Percentiles rank a stretch among this genome's conserved stretches.
phyloP scores from a whole-genome alignment of 2,797 vertebrate species.

The Saxicola maurus region DNA sequence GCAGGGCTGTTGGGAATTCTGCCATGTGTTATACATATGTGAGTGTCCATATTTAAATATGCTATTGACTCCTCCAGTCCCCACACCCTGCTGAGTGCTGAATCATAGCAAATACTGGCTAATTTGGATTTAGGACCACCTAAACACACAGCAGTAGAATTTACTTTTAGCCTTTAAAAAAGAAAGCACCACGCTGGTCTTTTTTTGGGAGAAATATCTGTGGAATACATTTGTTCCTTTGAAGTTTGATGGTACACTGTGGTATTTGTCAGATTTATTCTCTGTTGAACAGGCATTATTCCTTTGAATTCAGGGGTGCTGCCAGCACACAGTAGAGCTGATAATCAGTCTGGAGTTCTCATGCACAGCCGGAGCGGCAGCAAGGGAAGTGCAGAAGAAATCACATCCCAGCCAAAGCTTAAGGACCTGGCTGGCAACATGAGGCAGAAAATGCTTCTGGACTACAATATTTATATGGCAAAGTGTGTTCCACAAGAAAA shows the following conservation, averaged over 20 bases:
- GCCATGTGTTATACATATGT: neutral
- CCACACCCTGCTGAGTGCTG: neutral
- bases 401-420: constrained; percentile 76
- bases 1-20: constrained; percentile 12
- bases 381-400: constrained; percentile 86
- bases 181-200: neutral
- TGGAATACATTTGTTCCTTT: neutral
- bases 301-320: constrained; percentile 69
- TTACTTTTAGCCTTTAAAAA: neutral
- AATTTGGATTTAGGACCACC: neutral
- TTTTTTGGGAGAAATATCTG: neutral
- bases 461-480: constrained; percentile 90
- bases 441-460: constrained; percentile 81
- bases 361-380: constrained; percentile 88
- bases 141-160: neutral
- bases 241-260: neutral
- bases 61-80: neutral
- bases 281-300: neutral
- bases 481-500: constrained; percentile 79
- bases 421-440: constrained; percentile 76
- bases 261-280: neutral
- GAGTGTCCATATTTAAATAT: neutral
- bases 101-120: neutral
- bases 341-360: constrained; percentile 65
- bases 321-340: constrained; percentile 61